Percentiles rank a stretch among this genome's conserved stretches.
These are phyloP conservation scores for Tridacna crocea DNA, from an alignment of 2,888 invertebrate genomes.

Conservation along the genomic window DNA sequence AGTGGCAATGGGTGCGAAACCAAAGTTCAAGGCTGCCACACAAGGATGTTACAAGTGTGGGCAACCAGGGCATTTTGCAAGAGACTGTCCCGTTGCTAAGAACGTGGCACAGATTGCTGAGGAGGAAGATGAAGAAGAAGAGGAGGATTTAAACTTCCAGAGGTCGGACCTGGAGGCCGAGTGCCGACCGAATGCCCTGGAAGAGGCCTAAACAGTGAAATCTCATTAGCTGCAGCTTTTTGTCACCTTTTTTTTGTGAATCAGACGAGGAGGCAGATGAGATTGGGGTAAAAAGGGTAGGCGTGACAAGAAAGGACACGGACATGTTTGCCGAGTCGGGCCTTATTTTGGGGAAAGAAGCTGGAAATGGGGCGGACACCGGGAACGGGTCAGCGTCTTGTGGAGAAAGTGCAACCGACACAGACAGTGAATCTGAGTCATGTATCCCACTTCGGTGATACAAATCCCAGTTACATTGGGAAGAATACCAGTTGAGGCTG, in stretches of 20 bases:
- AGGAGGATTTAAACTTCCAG: conserved; percentile 1
- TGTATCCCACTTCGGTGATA: neutral
- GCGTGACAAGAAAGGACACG: neutral
- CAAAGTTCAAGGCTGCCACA: neutral
- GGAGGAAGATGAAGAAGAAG: too few species aligned
- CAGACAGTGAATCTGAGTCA: neutral
- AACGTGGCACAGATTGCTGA: neutral
- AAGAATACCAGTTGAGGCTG: neutral
- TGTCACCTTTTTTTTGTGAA: neutral
- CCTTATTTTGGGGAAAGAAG: neutral
- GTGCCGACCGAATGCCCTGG: neutral
- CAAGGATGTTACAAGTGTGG: neutral
- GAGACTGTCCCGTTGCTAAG: neutral
- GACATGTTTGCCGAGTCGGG: neutral
- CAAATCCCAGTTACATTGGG: neutral
- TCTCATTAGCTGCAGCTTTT: neutral
- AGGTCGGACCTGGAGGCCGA: conserved; percentile 11
- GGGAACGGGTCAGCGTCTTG: neutral
- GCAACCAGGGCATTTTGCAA: neutral
- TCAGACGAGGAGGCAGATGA: neutral
- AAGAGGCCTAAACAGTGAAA: neutral
- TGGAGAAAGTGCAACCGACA: neutral
- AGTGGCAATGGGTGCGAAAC: neutral
- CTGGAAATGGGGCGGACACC: neutral
- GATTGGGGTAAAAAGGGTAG: neutral